Evolutionary conservation across 2,113 vertebrate species (phyloP), one percentile per base, ranked within the genome.

Genomic region (Callorhinus ursinus): DNA sequence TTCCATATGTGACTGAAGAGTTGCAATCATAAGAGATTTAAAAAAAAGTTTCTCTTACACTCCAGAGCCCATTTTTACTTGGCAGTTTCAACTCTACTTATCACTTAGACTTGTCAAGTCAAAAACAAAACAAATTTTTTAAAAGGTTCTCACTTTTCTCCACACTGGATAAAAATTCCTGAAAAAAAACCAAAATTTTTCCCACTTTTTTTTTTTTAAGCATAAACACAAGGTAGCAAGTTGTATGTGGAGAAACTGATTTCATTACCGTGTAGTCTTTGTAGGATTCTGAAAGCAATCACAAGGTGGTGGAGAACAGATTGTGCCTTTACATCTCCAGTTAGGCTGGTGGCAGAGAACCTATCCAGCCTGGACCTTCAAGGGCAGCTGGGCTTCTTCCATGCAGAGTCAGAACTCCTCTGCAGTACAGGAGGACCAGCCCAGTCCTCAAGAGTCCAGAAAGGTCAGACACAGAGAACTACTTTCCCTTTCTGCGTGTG

Each of bases 91-190:
- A 49, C 26, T 87, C 28, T 31, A 33, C 57, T 96, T 65, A 55
- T 36, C 80, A 71, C 8, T 2, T 9, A 33, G 67, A 89, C 16
- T 28, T 87, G 36, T 55, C 85, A 77, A 85, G 28, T 71, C 84
- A 81, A 65, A 91, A 91, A 63, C 2, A 84, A 88, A 93, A 93
- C 9, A 36, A 15, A 67, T 83, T 95, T 97, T 97, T 88, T 16
- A 18, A 79, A 72, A 49, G 19, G 11, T 72, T 97, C 46, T 88
- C 39, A 80, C 36, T 82, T 97, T 94, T 67, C 18, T 91, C 49
- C 57, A 55, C 14, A 67, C 49, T 89, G 7, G 63, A 33, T 39
- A 79, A 84, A 93, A 84, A 82, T 76, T 91, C 0, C 8, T 72
- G 36, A 76, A 67, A 80, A 61, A 84, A 84, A 84, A 72, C 21